These are phyloP conservation scores for Stenodema calcarata DNA, from an alignment of 2,888 invertebrate genomes.

Conservation along the genomic window DNA sequence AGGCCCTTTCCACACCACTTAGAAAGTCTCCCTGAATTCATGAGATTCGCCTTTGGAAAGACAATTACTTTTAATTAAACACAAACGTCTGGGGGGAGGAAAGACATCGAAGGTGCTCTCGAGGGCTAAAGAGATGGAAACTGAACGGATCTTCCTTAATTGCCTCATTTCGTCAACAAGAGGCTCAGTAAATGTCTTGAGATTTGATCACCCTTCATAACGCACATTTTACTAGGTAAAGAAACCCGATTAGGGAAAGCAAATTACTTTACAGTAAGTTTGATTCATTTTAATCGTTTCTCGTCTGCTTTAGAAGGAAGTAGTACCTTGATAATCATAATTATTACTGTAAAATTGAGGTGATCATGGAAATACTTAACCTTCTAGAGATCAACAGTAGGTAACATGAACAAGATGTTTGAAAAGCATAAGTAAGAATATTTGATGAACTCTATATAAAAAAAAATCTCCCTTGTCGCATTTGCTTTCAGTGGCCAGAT, in stretches of 20 bases:
- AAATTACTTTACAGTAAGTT: neutral
- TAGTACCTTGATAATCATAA: too few species aligned
- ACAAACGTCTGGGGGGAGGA: slow-evolving; percentile 5
- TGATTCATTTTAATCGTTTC: too few species aligned
- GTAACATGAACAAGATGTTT: too few species aligned
- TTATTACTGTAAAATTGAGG: too few species aligned
- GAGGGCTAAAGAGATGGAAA: neutral
- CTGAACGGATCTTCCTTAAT: slow-evolving; percentile 13
- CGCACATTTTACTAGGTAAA: neutral
- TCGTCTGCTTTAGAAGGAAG: too few species aligned
- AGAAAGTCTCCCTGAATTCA: slow-evolving; percentile 34
- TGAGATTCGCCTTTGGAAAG: slow-evolving; percentile 29
- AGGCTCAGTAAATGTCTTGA: neutral
- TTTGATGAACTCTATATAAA: too few species aligned
- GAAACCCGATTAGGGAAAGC: neutral
- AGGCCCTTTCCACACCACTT: neutral
- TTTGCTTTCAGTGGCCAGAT: too few species aligned
- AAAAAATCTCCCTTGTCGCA: too few species aligned
- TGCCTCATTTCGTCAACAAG: slow-evolving; percentile 17
- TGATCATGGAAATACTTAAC: too few species aligned
- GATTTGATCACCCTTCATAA: neutral
- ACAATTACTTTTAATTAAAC: slow-evolving; percentile 45
- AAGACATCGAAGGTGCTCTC: neutral
- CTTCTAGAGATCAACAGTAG: too few species aligned
- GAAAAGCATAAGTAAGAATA: too few species aligned